A percentile compares a stretch with the other conserved stretches of the same genome.
Evolutionary conservation across 1,140 invertebrate genomes (phyloP).

Genomic region (Bombus ignitus): DNA sequence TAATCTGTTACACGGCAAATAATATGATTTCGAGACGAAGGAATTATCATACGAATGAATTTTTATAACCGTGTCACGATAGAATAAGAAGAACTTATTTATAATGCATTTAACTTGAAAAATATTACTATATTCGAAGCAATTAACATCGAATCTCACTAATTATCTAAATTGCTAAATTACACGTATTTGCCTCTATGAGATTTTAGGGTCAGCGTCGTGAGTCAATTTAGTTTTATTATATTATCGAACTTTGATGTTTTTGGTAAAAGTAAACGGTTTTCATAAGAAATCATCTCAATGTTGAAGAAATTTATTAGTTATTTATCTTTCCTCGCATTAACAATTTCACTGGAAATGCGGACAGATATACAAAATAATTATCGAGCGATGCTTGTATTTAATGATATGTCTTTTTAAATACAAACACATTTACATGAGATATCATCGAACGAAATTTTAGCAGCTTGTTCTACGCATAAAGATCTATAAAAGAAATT

Average conservation of each 20-base stretch:
- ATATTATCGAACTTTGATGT: neutral
- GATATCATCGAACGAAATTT: neutral
- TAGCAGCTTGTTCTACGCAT: neutral
- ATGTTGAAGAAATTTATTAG: slow-evolving; percentile 47
- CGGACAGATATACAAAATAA: slow-evolving; percentile 58
- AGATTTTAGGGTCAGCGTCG: no score
- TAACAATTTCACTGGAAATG: slow-evolving; percentile 34
- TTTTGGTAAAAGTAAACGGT: neutral
- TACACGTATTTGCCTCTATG: no score
- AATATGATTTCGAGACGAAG: neutral
- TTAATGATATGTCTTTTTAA: slow-evolving; percentile 57
- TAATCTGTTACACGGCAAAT: neutral
- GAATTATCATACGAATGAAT: no score
- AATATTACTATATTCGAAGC: no score
- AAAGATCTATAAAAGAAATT: neutral
- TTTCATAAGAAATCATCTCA: neutral
- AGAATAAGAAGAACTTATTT: no score
- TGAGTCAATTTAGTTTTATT: neutral
- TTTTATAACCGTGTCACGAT: no score
- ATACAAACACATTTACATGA: slow-evolving; percentile 55
- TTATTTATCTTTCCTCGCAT: neutral
- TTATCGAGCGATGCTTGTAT: slow-evolving; percentile 33
- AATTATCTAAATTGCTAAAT: no score
- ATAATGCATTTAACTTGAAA: no score
- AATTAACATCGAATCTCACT: no score